Conservation (phyloP, 2,113 vertebrate species). For the Cyphomyrus plagiostoma region DNA sequence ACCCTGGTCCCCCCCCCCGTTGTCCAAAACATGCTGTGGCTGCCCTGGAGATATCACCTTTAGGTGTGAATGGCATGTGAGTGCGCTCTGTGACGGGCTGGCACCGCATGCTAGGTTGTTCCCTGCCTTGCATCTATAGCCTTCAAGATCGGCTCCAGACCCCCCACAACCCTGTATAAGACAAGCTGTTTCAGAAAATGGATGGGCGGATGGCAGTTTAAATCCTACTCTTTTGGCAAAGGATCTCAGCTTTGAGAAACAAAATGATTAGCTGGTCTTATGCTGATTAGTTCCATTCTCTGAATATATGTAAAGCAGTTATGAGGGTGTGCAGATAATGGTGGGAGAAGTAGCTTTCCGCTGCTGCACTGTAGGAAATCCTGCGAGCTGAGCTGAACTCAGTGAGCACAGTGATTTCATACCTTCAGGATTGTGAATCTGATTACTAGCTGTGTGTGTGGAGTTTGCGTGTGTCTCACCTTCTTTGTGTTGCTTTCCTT, state of each 20-base stretch:
- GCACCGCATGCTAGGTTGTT: too few relatives aligned
- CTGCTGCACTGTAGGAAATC: background rate
- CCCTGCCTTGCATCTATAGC: too few relatives aligned
- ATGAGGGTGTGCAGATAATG: background rate
- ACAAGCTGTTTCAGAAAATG: too few relatives aligned
- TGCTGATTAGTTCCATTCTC: background rate
- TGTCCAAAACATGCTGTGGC: too few relatives aligned
- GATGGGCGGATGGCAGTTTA: background rate
- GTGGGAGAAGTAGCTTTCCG: background rate
- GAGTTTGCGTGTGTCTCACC: background rate
- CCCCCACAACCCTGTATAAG: too few relatives aligned
- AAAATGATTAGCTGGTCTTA: background rate
- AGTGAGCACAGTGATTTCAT: background rate
- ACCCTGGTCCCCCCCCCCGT: too few relatives aligned
- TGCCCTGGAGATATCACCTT: too few relatives aligned
- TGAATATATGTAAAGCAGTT: background rate
- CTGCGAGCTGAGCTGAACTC: background rate
- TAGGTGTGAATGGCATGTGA: too few relatives aligned
- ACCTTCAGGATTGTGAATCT: background rate
- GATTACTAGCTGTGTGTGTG: background rate
- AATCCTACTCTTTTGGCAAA: background rate
- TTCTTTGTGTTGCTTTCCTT: background rate
- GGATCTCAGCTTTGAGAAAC: background rate
- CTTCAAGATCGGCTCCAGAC: too few relatives aligned
- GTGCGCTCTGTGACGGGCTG: too few relatives aligned